Percentiles rank a stretch among this genome's conserved stretches.
phyloP scores from a whole-genome alignment of 2,113 vertebrate species.

The Isichthys henryi region DNA sequence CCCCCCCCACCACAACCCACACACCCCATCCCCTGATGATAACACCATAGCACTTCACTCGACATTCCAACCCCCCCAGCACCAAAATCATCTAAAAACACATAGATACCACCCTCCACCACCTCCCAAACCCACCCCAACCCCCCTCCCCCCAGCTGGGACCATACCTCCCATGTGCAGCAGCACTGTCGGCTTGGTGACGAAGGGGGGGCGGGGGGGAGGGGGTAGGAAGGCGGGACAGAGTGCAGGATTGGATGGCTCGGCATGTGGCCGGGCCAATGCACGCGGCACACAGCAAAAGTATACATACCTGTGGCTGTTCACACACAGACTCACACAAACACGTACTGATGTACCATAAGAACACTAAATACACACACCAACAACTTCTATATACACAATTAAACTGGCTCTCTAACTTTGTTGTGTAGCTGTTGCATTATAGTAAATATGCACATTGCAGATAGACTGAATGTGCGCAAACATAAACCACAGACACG shows the following conservation, averaged over 20 bases:
- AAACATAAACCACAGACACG: constrained; percentile 15
- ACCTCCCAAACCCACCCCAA: background rate
- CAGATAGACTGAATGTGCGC: background rate
- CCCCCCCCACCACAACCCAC: background rate
- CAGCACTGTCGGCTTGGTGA: background rate
- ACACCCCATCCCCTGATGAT: background rate
- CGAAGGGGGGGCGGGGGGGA: background rate
- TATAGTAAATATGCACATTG: constrained; percentile 5
- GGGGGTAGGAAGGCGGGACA: background rate
- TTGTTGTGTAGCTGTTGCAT: background rate
- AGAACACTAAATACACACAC: background rate
- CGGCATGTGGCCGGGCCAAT: background rate
- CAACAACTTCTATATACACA: background rate
- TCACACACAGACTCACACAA: constrained; percentile 11
- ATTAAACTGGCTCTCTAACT: background rate
- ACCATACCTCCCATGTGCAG: background rate
- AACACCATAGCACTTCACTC: background rate
- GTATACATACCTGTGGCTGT: background rate
- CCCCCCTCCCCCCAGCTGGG: background rate
- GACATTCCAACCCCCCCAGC: background rate
- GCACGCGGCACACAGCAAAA: background rate
- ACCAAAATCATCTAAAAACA: background rate
- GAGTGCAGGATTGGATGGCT: background rate
- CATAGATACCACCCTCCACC: background rate
- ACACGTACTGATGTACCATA: background rate